A percentile compares a stretch with the other conserved stretches of the same genome.
phyloP scores from a whole-genome alignment of 2,797 vertebrate species.

The Rhodeus uyekii region DNA sequence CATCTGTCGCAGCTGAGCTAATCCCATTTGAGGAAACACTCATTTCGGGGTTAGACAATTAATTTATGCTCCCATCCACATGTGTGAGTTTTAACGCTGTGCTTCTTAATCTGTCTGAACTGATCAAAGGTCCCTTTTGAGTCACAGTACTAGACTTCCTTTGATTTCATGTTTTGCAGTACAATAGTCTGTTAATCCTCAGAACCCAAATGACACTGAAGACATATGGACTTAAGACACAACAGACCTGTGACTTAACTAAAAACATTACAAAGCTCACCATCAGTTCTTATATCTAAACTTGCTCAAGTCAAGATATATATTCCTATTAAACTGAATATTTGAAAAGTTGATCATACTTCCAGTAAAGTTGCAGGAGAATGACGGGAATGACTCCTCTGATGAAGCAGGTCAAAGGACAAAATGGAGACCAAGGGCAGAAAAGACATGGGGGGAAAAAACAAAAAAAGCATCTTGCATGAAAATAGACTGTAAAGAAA shows the following conservation, averaged over 20 bases:
- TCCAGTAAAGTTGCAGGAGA: constrained; percentile 81
- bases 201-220: not conserved
- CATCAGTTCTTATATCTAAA: not conserved
- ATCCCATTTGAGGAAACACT: constrained; percentile 25
- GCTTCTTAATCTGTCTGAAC: constrained; percentile 2
- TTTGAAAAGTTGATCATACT: constrained; percentile 71
- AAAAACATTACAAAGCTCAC: constrained; percentile 8
- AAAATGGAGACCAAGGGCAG: not conserved
- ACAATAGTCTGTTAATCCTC: constrained; percentile 37
- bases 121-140: constrained; percentile 48
- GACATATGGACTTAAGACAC: too few species aligned
- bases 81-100: constrained; percentile 35
- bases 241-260: not conserved
- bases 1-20: constrained; percentile 41
- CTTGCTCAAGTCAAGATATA: not conserved
- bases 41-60: constrained; percentile 31
- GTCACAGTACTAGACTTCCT: constrained; percentile 30
- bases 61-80: constrained; percentile 20
- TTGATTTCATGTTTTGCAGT: constrained; percentile 46
- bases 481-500: not conserved
- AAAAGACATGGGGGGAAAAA: constrained; percentile 6
- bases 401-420: constrained; percentile 58
- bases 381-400: constrained; percentile 80
- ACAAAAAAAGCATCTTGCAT: not conserved
- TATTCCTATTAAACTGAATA: not conserved